Percentiles rank a stretch among this genome's conserved stretches.
Conservation (phyloP, 2,113 vertebrate genomes). For the Chiloscyllium plagiosum region DNA sequence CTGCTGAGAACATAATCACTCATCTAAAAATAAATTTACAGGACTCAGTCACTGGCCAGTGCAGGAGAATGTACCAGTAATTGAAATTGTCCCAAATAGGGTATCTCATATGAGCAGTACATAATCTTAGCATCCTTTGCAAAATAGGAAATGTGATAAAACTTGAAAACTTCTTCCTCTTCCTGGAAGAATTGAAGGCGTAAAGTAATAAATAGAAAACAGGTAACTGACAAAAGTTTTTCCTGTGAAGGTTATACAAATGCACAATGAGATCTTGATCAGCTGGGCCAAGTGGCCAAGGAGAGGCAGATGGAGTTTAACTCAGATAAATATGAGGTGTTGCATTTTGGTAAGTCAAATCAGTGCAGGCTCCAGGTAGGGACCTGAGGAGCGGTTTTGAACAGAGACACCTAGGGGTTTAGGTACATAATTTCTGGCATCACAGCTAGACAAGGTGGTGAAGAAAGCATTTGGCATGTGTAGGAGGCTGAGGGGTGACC, state of each 20-base stretch:
- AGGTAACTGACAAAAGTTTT: neutral
- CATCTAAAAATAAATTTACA: neutral
- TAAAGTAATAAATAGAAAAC: neutral
- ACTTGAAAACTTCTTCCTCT: neutral
- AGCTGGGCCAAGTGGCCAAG: no score
- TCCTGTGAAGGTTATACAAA: neutral
- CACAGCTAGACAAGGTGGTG: no score
- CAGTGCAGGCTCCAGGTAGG: no score
- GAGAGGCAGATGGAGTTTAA: no score
- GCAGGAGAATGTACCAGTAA: neutral
- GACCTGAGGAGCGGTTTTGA: no score
- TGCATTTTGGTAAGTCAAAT: no score
- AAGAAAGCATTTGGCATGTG: no score
- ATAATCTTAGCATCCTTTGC: neutral
- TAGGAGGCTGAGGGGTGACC: no score
- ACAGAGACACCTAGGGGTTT: no score
- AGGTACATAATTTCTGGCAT: no score
- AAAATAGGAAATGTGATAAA: neutral
- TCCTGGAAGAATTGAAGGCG: neutral
- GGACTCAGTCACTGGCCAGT: neutral
- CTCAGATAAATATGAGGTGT: no score
- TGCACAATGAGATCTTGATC: no score
- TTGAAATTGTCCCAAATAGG: neutral
- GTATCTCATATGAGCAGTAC: neutral
- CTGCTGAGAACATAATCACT: neutral